Evolutionary conservation across 2,888 invertebrate species (phyloP), one percentile per base, ranked within the genome.

Genomic region (Rhodophaea formosa): DNA sequence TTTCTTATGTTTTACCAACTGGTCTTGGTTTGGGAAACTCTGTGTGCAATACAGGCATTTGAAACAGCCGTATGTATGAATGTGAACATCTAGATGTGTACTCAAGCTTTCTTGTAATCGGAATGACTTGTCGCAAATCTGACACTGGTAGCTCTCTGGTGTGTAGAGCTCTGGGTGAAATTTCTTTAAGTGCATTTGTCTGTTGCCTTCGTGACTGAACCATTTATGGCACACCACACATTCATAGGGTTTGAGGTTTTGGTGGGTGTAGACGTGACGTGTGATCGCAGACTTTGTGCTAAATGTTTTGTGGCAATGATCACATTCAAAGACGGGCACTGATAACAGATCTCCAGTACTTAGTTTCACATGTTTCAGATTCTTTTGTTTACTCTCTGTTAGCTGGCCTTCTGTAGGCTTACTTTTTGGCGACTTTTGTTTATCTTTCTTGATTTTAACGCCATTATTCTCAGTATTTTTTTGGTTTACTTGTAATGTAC

Each of bases 71-170:
- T 80, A 80, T 51, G 72, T 72, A 82, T 80, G 75, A 0, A 94
- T 93, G 78, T 97, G 97, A 14, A 93, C 92, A 8, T 95, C 90
- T 70, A 96, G 89, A 80, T 97, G 97, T 55, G 95, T 81, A 64
- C 94, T 92, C 57, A 97, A 84, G 39, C 96, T 93, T 72, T 96
- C 95, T 80, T 96, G 95, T 12, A 95, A 86, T 0, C 95, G 93
- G 77, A 97, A 97, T 35, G 93, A 92, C 75, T 95, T 96, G 53
- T 94, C 92, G 78, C 97, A 97, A 65, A 95, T 93, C 69, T 94
- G 88, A 77, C 97, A 97, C 53, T 93, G 91, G 78, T 93, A 96
- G 12, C n/a, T 81, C 0, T 77, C 62, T 59, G 68, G 64, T 3
- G 65, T 68, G 3, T 60, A 74, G 14, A 49, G 12, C n/a, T 73